Conservation (phyloP, 2,113 vertebrate species). For the Petromus typicus region DNA sequence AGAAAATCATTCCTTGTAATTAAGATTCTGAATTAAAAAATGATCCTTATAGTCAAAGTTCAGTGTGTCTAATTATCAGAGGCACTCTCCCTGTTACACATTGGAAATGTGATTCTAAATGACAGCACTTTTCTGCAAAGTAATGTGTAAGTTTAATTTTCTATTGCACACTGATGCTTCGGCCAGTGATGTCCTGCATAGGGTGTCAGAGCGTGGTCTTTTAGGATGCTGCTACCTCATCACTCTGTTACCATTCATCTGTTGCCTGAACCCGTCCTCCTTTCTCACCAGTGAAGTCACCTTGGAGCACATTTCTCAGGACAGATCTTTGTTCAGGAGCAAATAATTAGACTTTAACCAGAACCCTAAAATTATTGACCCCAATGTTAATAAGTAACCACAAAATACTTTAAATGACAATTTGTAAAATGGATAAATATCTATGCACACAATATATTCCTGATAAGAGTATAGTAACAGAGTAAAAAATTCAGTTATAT, state of each 20-base stretch:
- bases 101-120: too few relatives aligned
- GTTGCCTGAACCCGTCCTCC: neutral
- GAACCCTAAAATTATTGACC: neutral
- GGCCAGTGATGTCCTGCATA: too few relatives aligned
- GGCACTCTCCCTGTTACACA: neutral
- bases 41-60: neutral
- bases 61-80: neutral
- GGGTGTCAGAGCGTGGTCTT: too few relatives aligned
- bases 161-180: neutral
- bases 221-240: neutral
- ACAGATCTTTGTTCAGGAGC: neutral
- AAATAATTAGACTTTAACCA: neutral
- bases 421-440: neutral
- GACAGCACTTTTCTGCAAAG: neutral
- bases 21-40: neutral
- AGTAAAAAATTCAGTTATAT: neutral
- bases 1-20: neutral
- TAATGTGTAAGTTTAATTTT: neutral
- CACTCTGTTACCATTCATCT: too few relatives aligned
- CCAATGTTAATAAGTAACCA: neutral
- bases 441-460: neutral
- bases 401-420: neutral
- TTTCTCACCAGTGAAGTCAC: neutral
- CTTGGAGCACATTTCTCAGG: neutral
- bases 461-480: neutral